These are phyloP conservation scores for Manis javanica DNA, from an alignment of 2,797 vertebrate species.

Conservation along the genomic window DNA sequence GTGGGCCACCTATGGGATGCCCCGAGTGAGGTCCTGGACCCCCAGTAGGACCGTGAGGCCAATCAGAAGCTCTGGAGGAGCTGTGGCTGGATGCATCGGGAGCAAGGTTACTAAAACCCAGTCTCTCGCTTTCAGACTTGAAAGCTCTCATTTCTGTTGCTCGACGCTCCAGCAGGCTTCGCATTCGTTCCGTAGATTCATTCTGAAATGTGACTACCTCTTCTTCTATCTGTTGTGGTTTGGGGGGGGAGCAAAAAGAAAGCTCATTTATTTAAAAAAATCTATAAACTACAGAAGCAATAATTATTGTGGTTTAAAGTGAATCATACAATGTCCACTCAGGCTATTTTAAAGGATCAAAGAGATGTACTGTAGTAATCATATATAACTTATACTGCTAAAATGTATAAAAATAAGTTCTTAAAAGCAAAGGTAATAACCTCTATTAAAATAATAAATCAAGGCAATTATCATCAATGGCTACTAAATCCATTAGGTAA, in stretches of 20 bases:
- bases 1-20: constrained; percentile 93
- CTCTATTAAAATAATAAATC: constrained; percentile 43
- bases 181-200: constrained; percentile 96
- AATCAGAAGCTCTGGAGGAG: constrained; percentile 96
- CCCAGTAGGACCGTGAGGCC: constrained; percentile 93
- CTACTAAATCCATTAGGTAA: no score
- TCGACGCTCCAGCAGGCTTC: constrained; percentile 97
- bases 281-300: constrained; percentile 48
- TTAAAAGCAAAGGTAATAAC: constrained; percentile 39
- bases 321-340: not conserved
- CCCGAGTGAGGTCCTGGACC: constrained; percentile 94
- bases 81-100: constrained; percentile 97
- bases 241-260: constrained; percentile 59
- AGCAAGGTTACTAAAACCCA: constrained; percentile 99
- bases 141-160: constrained; percentile 98
- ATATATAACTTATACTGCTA: not conserved
- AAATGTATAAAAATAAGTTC: not conserved
- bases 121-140: constrained; percentile 99
- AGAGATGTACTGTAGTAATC: not conserved
- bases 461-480: constrained; percentile 31
- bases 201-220: constrained; percentile 98
- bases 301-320: constrained; percentile 56
- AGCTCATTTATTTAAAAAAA: constrained; percentile 15
- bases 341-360: constrained; percentile 35
- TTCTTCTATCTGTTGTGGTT: constrained; percentile 94